These are phyloP conservation scores for Ichneumoninae sp. DNA, from an alignment of 2,888 invertebrate genomes.

Conservation along the genomic window DNA sequence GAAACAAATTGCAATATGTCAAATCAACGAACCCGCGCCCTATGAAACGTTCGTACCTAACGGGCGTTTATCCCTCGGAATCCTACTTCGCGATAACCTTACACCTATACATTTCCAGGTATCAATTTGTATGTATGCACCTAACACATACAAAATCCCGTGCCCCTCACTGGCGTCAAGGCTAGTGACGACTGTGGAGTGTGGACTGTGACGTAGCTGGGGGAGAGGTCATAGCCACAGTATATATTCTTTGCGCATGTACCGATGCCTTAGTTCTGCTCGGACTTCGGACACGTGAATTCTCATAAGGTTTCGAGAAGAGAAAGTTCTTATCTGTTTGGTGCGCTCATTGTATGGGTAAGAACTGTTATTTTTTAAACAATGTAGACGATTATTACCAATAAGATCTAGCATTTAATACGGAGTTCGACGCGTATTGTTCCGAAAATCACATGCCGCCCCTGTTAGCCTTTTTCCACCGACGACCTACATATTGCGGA, in stretches of 20 bases:
- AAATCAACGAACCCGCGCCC: slow-evolving; percentile 19
- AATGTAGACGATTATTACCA: neutral
- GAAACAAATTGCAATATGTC: slow-evolving; percentile 13
- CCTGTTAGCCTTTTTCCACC: neutral
- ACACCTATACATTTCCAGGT: slow-evolving; percentile 8
- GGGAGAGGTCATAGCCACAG: slow-evolving; percentile 57
- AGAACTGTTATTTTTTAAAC: slow-evolving; percentile 67
- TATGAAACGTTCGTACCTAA: slow-evolving; percentile 21
- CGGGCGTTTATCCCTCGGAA: slow-evolving; percentile 14
- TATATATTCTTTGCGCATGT: slow-evolving; percentile 79
- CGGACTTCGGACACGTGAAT: slow-evolving; percentile 80
- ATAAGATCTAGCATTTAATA: slow-evolving; percentile 1
- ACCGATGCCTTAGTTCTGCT: slow-evolving; percentile 79
- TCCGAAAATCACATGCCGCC: neutral
- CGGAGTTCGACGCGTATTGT: neutral
- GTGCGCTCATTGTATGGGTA: slow-evolving; percentile 84
- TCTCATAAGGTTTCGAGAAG: slow-evolving; percentile 74
- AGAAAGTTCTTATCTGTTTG: slow-evolving; percentile 83
- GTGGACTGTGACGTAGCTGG: slow-evolving; percentile 55
- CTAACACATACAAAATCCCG: slow-evolving; percentile 4
- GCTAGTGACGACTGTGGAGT: slow-evolving; percentile 44
- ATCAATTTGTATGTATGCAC: neutral
- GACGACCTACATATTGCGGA: slow-evolving; percentile 29
- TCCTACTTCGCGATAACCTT: neutral
- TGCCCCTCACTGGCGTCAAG: slow-evolving; percentile 45